phyloP scores from a whole-genome alignment of 2,888 invertebrate genomes.

The Cylloceria caligata region DNA sequence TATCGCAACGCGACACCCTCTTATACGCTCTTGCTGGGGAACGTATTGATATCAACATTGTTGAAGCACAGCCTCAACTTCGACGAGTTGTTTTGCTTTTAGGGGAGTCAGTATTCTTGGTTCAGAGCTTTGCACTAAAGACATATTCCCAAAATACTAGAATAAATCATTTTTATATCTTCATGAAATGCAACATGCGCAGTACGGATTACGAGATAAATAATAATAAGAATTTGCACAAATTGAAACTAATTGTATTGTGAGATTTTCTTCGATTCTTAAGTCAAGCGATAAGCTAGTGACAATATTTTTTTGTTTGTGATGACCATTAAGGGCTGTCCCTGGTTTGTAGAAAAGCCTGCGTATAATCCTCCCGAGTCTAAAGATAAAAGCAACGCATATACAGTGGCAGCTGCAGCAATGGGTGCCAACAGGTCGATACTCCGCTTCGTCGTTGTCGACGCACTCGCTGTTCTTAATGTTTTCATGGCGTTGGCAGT shows the following conservation, averaged over 20 bases:
- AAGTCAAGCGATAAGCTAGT: neutral
- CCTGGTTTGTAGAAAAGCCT: conserved; percentile 23
- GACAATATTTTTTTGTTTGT: neutral
- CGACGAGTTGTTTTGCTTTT: conserved; percentile 12
- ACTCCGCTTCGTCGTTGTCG: conserved; percentile 70
- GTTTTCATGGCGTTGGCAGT: conserved; percentile 43
- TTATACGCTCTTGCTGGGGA: conserved; percentile 28
- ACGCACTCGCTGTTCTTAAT: conserved; percentile 32
- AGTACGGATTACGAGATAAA: neutral
- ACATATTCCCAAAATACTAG: neutral
- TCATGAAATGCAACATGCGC: neutral
- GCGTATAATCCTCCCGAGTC: conserved; percentile 62
- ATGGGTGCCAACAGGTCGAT: conserved; percentile 81
- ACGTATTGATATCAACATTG: conserved; percentile 45
- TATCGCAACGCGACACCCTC: conserved; percentile 60
- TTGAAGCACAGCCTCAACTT: conserved; percentile 16
- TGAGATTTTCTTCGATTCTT: neutral
- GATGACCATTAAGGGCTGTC: conserved; percentile 16
- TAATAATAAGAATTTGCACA: neutral
- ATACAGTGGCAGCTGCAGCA: conserved; percentile 73
- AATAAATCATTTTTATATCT: neutral
- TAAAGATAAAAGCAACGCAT: conserved; percentile 78
- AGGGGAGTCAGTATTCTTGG: conserved; percentile 24
- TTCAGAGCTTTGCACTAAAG: neutral
- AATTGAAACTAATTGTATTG: neutral